Evolutionary conservation across 1,140 invertebrate genomes (phyloP).

Genomic region (Aphelinus atriplicis): DNA sequence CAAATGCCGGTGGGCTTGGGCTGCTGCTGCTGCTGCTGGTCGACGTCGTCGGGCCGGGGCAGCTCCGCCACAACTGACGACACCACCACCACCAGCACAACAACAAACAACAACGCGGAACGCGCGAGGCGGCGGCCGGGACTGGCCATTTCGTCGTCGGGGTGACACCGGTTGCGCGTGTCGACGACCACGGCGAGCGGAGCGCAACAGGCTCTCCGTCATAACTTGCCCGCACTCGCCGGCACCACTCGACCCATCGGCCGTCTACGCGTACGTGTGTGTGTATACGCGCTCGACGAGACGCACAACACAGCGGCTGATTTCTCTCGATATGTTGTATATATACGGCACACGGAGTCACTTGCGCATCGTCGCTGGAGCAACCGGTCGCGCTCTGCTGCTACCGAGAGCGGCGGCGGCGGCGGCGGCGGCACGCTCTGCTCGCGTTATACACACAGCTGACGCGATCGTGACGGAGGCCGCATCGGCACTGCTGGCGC

Average conservation of each 20-base stretch:
- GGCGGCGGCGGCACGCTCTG: too few relatives aligned
- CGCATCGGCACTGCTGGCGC: constrained; percentile 60
- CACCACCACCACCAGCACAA: neutral
- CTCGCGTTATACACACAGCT: constrained; percentile 43
- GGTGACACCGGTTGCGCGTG: neutral
- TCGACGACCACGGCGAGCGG: neutral
- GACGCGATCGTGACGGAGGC: constrained; percentile 64
- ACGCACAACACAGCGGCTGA: neutral
- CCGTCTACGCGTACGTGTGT: neutral
- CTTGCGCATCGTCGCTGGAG: too few relatives aligned
- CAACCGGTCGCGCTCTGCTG: too few relatives aligned
- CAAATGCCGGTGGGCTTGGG: constrained; percentile 64
- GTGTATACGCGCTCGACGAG: neutral
- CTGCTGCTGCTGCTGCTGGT: constrained; percentile 28
- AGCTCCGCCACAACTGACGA: constrained; percentile 34
- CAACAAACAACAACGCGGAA: neutral
- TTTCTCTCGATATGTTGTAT: neutral
- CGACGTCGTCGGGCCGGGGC: neutral
- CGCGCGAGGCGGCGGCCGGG: neutral
- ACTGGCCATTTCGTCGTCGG: neutral
- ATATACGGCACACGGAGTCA: neutral
- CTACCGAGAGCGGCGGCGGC: too few relatives aligned
- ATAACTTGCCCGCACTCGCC: constrained; percentile 7
- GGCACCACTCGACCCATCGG: neutral
- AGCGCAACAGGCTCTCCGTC: neutral